A percentile compares a stretch with the other conserved stretches of the same genome.
Conservation (phyloP, 1,140 invertebrate genomes). For the Diprion similis region DNA sequence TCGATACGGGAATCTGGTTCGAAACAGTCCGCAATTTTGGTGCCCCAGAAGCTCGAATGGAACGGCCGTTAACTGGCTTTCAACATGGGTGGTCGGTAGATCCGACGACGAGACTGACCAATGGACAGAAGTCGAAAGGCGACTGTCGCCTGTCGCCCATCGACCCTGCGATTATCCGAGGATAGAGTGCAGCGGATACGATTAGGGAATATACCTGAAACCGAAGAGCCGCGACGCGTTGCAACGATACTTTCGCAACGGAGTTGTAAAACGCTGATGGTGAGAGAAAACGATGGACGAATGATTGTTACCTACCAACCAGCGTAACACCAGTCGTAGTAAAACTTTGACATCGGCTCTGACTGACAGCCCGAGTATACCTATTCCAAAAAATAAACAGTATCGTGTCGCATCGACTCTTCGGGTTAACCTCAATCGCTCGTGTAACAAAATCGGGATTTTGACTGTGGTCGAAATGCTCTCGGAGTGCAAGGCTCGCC, state of each 20-base stretch:
- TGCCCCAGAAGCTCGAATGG: not conserved
- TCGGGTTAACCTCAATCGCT: too few species aligned
- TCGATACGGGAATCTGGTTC: not conserved
- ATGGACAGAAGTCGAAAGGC: not conserved
- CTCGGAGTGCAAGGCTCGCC: too few species aligned
- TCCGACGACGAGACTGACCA: not conserved
- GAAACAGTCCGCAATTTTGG: not conserved
- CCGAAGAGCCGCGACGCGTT: too few species aligned
- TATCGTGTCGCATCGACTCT: too few species aligned
- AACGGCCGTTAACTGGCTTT: slow-evolving; percentile 20
- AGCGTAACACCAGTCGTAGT: too few species aligned
- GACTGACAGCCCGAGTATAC: too few species aligned
- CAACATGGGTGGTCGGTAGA: slow-evolving; percentile 30
- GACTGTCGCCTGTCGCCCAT: not conserved
- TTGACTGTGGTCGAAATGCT: too few species aligned
- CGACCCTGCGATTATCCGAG: not conserved
- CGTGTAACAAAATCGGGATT: too few species aligned
- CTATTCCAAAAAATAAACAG: too few species aligned
- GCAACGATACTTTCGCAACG: not conserved
- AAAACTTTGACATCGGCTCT: too few species aligned
- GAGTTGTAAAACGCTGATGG: slow-evolving; percentile 1
- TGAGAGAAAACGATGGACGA: not conserved
- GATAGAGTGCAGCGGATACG: not conserved
- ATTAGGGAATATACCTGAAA: too few species aligned
- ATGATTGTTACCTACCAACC: too few species aligned